Conservation (phyloP, 2,797 vertebrate species). For the Scyliorhinus canicula region DNA sequence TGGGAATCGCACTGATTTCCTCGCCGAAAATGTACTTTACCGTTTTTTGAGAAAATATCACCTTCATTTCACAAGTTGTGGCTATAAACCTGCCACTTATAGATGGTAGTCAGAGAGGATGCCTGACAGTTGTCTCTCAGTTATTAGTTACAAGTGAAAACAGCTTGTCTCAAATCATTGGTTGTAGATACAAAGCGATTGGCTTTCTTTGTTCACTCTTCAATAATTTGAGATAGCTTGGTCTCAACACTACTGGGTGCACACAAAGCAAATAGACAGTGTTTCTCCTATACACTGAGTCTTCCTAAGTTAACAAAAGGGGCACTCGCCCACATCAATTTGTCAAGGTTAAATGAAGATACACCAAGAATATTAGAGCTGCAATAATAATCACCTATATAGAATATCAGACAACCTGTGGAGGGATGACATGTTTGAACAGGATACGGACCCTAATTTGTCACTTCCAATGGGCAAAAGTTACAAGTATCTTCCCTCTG, state of each 20-base stretch:
- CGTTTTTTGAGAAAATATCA: too few species aligned
- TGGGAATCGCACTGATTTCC: too few species aligned
- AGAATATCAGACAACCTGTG: background rate
- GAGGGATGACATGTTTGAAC: background rate
- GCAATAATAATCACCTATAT: background rate
- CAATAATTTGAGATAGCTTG: background rate
- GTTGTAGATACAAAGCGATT: too few species aligned
- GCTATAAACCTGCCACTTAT: background rate
- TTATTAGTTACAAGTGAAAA: background rate
- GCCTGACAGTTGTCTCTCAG: conserved; percentile 13
- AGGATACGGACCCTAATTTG: background rate
- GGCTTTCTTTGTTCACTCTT: background rate
- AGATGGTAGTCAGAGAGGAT: background rate
- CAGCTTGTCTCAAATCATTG: conserved; percentile 7
- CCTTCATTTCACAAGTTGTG: background rate
- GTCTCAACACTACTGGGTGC: too few species aligned
- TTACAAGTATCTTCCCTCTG: background rate
- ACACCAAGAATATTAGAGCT: background rate
- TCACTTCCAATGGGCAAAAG: background rate
- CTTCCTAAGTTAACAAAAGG: background rate
- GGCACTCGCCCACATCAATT: background rate
- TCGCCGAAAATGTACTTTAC: too few species aligned
- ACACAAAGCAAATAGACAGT: background rate
- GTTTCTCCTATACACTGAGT: background rate
- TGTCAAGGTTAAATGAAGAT: background rate